Percentiles rank a stretch among this genome's conserved stretches.
Conservation (phyloP, 2,797 vertebrate genomes). For the Avahi laniger region DNA sequence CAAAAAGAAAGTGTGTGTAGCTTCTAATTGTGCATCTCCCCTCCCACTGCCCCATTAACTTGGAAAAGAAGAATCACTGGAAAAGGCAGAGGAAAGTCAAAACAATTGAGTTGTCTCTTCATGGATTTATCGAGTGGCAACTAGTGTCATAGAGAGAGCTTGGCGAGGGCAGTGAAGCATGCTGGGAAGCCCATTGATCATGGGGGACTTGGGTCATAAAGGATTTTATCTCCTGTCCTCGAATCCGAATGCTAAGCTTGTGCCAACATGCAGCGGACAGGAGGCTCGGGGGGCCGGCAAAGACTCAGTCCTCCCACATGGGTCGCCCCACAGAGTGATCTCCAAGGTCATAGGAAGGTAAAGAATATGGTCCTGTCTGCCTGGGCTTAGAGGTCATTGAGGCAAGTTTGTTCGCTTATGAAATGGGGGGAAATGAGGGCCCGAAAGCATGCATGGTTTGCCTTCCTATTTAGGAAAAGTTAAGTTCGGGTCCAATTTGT, state of each 20-base stretch:
- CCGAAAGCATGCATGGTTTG: neutral
- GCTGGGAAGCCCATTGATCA: conserved; percentile 48
- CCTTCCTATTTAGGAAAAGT: neutral
- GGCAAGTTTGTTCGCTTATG: neutral
- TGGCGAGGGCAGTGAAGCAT: neutral
- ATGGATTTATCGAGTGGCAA: conserved; percentile 67
- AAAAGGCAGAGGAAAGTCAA: conserved; percentile 64
- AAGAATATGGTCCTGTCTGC: neutral
- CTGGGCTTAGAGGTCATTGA: neutral
- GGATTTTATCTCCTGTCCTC: conserved; percentile 51
- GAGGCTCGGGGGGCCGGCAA: neutral
- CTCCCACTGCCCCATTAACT: conserved; percentile 52
- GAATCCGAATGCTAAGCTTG: neutral
- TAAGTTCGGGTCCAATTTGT: neutral
- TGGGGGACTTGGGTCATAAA: conserved; percentile 9
- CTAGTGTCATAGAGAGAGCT: neutral
- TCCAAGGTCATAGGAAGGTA: neutral
- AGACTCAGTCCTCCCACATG: fast-evolving
- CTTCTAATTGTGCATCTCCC: conserved; percentile 15
- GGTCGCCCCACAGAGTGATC: neutral
- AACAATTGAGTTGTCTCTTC: conserved; percentile 67
- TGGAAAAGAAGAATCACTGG: conserved; percentile 49
- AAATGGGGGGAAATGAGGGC: neutral
- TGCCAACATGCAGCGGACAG: neutral
- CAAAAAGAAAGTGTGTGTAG: conserved; percentile 20